These are phyloP conservation scores for Temnothorax rugatulus DNA, from an alignment of 2,888 invertebrate genomes.

Conservation along the genomic window DNA sequence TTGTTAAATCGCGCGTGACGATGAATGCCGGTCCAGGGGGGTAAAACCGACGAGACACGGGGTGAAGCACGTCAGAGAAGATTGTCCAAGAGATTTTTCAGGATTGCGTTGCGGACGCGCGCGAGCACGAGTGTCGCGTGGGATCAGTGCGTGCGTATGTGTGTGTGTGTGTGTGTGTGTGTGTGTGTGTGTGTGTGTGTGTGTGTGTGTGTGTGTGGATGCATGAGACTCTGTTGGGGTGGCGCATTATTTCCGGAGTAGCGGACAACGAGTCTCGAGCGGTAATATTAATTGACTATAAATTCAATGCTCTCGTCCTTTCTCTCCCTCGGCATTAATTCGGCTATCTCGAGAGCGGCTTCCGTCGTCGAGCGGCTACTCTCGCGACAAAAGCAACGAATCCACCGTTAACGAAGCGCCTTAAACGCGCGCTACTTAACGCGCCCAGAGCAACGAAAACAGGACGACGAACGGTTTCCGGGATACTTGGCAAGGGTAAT, in stretches of 20 bases:
- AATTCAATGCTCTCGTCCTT: constrained; percentile 71
- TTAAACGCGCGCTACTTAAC: constrained; percentile 56
- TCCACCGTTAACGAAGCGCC: constrained; percentile 74
- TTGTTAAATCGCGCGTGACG: constrained; percentile 76
- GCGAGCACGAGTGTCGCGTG: neutral
- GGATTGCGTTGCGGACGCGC: constrained; percentile 30
- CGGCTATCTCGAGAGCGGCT: constrained; percentile 78
- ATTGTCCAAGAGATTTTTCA: constrained; percentile 61
- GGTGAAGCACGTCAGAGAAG: constrained; percentile 65
- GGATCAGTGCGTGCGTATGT: no score
- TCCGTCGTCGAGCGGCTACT: constrained; percentile 65
- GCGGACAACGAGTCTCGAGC: constrained; percentile 67
- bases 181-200: neutral
- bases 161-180: neutral
- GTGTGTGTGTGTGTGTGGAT: neutral
- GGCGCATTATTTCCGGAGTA: constrained; percentile 58
- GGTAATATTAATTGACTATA: constrained; percentile 82
- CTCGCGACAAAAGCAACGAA: constrained; percentile 67
- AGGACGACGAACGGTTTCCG: constrained; percentile 36
- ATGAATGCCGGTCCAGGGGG: constrained; percentile 57
- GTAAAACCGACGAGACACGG: constrained; percentile 46
- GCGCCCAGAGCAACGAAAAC: constrained; percentile 34
- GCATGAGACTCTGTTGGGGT: neutral
- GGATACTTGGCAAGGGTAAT: constrained; percentile 28
- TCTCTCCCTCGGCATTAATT: constrained; percentile 77